Evolutionary conservation across 92 coral and sea anemone species (phyloP).

Genomic region (Phenganax subtilis): DNA sequence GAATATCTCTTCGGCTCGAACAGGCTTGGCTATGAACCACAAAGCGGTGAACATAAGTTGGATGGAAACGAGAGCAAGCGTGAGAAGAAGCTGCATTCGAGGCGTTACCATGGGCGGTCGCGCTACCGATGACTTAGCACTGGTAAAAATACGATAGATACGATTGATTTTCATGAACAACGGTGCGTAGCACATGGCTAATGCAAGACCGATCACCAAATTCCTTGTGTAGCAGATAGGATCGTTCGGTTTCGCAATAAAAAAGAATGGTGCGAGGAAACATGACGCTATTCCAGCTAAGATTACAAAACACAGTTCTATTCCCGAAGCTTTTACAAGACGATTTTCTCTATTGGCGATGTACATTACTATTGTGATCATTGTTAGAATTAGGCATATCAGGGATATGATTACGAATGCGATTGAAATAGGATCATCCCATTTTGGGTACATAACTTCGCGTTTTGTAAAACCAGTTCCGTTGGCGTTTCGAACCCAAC

Average conservation of each 20-base stretch:
- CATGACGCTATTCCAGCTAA: slow-evolving; percentile 27
- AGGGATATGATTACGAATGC: slow-evolving; percentile 43
- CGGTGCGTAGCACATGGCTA: slow-evolving; percentile 77
- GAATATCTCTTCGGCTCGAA: slow-evolving; percentile 53
- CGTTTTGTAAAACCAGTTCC: slow-evolving; percentile 52
- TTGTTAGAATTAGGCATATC: slow-evolving; percentile 52
- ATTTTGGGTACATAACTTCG: slow-evolving; percentile 58
- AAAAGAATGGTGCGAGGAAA: slow-evolving; percentile 23
- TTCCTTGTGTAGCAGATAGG: slow-evolving; percentile 30
- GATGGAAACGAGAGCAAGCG: slow-evolving; percentile 64
- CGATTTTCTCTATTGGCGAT: slow-evolving; percentile 51
- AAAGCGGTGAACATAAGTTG: slow-evolving; percentile 68
- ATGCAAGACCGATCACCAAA: slow-evolving; percentile 27
- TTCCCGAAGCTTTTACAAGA: slow-evolving; percentile 83
- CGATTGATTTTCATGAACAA: slow-evolving; percentile 82
- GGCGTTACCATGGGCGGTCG: slow-evolving; percentile 85
- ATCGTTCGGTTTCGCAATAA: slow-evolving; percentile 32
- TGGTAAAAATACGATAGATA: slow-evolving; percentile 82
- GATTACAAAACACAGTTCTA: slow-evolving; percentile 54
- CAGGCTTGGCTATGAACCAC: slow-evolving; percentile 77
- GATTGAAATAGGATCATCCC: slow-evolving; percentile 48
- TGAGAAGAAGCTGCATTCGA: slow-evolving; percentile 64
- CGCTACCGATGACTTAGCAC: slow-evolving; percentile 72
- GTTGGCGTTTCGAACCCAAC: slow-evolving; percentile 51
- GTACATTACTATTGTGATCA: slow-evolving; percentile 52